Evolutionary conservation across 2,888 invertebrate species (phyloP).

Genomic region (Parapristionchus giblindavisi): DNA sequence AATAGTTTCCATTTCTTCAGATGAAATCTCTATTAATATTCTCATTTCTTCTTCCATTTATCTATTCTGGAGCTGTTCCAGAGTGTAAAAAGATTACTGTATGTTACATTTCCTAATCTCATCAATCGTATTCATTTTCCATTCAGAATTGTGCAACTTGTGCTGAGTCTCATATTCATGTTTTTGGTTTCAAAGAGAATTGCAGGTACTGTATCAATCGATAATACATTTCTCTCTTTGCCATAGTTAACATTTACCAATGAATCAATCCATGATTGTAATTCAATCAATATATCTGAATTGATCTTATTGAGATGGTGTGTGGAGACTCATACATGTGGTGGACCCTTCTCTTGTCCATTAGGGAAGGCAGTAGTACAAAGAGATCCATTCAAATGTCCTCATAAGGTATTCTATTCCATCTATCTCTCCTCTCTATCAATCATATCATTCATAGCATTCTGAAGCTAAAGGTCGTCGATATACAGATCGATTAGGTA

Average conservation of each 20-base stretch:
- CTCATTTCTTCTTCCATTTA: not conserved
- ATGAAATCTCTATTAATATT: not conserved
- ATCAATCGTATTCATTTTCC: not conserved
- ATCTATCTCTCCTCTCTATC: not conserved
- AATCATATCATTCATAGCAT: constrained; percentile 41
- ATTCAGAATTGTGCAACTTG: constrained; percentile 56
- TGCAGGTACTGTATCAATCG: constrained; percentile 57
- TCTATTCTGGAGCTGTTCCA: constrained; percentile 11
- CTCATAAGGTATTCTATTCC: constrained; percentile 50
- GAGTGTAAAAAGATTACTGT: constrained; percentile 30
- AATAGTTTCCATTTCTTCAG: too few relatives aligned
- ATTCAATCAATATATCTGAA: not conserved
- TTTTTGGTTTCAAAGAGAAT: constrained; percentile 67
- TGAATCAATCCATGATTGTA: not conserved
- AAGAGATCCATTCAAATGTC: constrained; percentile 67
- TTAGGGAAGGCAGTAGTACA: constrained; percentile 64
- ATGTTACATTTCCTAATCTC: not conserved
- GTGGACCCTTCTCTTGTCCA: constrained; percentile 66
- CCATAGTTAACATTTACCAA: not conserved
- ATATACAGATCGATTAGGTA: constrained; percentile 67
- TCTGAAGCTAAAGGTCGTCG: constrained; percentile 58
- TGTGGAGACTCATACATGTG: constrained; percentile 60
- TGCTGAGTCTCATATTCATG: constrained; percentile 66
- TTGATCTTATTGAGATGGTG: constrained; percentile 59
- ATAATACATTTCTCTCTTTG: not conserved